phyloP scores from a whole-genome alignment of 2,888 invertebrate genomes.

The Malacosoma neustria region DNA sequence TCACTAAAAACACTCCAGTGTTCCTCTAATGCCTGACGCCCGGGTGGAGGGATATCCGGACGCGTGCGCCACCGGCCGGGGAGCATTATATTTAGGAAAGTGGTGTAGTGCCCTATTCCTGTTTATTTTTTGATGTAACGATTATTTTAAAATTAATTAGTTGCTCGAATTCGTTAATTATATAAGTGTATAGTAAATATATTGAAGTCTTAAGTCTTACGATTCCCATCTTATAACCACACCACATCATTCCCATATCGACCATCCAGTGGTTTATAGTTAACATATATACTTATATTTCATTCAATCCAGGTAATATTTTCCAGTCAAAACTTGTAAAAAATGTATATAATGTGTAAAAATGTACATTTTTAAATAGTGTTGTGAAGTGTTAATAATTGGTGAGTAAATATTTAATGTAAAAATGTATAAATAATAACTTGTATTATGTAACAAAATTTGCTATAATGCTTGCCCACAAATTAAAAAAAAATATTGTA shows the following conservation, averaged over 20 bases:
- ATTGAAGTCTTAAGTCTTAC: not conserved
- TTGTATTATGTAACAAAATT: not conserved
- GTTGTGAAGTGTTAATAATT: slow-evolving; percentile 19
- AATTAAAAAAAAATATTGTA: not conserved
- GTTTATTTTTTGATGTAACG: too few species aligned
- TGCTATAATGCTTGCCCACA: not conserved
- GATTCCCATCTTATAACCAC: not conserved
- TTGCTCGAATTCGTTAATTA: too few species aligned
- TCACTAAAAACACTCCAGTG: too few species aligned
- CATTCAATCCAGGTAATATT: not conserved
- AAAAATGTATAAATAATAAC: slow-evolving; percentile 1
- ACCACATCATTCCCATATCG: not conserved
- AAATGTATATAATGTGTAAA: not conserved
- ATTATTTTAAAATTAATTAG: too few species aligned
- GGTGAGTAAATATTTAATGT: slow-evolving; percentile 19
- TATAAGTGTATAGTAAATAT: too few species aligned
- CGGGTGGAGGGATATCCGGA: too few species aligned
- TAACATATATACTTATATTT: not conserved
- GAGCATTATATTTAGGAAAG: too few species aligned
- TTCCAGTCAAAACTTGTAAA: not conserved
- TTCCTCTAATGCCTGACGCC: too few species aligned
- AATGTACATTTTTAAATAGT: slow-evolving; percentile 9
- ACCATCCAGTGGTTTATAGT: slow-evolving; percentile 1
- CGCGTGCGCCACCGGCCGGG: too few species aligned
- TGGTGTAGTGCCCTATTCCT: too few species aligned